Conservation (phyloP, 2,113 vertebrate genomes). For the Rutilus rutilus region DNA sequence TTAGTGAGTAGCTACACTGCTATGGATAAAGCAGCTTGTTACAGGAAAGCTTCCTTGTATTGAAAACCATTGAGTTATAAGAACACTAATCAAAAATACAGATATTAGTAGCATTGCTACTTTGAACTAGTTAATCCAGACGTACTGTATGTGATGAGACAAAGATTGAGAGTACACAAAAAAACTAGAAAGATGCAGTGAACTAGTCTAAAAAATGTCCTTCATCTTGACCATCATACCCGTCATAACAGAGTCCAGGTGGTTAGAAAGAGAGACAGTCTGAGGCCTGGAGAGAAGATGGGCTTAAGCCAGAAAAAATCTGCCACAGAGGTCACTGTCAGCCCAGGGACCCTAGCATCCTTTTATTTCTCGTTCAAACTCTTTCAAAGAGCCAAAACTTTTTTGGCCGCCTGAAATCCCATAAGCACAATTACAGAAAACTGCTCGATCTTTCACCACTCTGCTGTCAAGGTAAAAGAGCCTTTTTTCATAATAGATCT, state of each 20-base stretch:
- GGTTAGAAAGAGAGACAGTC: constrained; percentile 27
- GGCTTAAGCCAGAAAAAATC: constrained; percentile 8
- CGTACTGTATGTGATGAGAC: neutral
- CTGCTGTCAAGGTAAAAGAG: neutral
- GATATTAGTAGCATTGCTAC: neutral
- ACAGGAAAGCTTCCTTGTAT: neutral
- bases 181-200: neutral
- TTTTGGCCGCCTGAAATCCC: neutral
- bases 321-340: constrained; percentile 11
- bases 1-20: neutral
- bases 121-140: neutral
- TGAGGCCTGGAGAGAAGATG: constrained; percentile 21
- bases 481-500: neutral
- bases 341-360: constrained; percentile 1
- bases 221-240: constrained; percentile 23
- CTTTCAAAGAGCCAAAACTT: constrained; percentile 10
- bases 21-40: neutral
- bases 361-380: constrained; percentile 21
- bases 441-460: neutral
- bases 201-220: neutral
- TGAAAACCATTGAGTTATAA: neutral
- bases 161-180: neutral
- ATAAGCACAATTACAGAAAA: neutral
- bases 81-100: neutral
- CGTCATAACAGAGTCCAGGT: constrained; percentile 39